Conservation (phyloP, 2,888 invertebrate species). For the Tubulanus polymorphus region DNA sequence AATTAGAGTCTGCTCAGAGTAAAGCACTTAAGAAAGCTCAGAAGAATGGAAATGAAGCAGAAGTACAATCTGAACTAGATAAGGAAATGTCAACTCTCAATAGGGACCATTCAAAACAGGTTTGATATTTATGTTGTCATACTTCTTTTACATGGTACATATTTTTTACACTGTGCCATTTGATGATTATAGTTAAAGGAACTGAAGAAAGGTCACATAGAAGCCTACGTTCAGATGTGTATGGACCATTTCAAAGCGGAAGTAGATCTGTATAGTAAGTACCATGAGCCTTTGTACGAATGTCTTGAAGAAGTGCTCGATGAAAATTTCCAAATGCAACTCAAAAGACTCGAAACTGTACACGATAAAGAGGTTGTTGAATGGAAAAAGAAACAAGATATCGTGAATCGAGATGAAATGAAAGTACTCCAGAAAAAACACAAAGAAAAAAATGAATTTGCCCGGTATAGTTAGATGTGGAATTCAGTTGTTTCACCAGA, state of each 20-base stretch:
- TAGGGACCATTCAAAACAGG: constrained; percentile 25
- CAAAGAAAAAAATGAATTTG: constrained; percentile 82
- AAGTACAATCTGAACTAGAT: constrained; percentile 21
- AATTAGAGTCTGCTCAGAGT: constrained; percentile 47
- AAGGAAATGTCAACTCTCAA: constrained; percentile 23
- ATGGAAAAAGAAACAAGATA: constrained; percentile 71
- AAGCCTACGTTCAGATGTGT: constrained; percentile 41
- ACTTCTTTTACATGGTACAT: neutral
- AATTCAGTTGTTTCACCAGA: no score
- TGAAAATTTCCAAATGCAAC: constrained; percentile 28
- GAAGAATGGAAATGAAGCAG: constrained; percentile 26
- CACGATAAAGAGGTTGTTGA: constrained; percentile 51
- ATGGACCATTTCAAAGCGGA: constrained; percentile 68
- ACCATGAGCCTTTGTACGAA: constrained; percentile 66
- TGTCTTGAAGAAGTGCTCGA: constrained; percentile 30
- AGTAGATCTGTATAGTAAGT: constrained; percentile 75
- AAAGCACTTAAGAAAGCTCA: constrained; percentile 49
- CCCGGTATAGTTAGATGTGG: no score
- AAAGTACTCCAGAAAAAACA: constrained; percentile 81
- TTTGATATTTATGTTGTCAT: constrained; percentile 3
- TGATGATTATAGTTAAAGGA: constrained; percentile 21
- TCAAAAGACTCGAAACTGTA: constrained; percentile 55
- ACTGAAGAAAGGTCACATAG: constrained; percentile 43
- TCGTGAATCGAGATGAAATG: constrained; percentile 80
- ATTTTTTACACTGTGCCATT: neutral